phyloP scores from a whole-genome alignment of 1,140 invertebrate species.

The Tribolium castaneum region DNA sequence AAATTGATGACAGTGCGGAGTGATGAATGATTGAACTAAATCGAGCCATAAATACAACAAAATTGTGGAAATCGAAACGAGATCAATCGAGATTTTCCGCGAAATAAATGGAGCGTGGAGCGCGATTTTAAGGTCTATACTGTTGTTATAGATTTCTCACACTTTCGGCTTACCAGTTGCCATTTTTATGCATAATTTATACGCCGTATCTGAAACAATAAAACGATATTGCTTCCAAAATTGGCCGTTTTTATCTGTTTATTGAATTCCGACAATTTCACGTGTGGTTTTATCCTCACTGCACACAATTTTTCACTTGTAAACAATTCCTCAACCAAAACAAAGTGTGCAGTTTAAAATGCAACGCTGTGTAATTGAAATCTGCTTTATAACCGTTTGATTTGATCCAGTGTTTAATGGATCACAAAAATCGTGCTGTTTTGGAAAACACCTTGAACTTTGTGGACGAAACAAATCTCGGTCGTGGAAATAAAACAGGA shows the following conservation, averaged over 20 bases:
- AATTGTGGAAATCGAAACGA: neutral
- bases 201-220: neutral
- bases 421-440: neutral
- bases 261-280: neutral
- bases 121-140: neutral
- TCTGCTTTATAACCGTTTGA: neutral
- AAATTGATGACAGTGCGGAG: neutral
- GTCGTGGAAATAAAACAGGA: neutral
- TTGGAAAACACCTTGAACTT: neutral
- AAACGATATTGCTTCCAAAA: neutral
- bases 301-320: neutral
- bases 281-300: neutral
- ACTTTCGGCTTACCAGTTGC: neutral
- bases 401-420: neutral
- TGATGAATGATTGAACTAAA: neutral
- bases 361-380: neutral
- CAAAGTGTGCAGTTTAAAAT: neutral
- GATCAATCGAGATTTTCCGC: neutral
- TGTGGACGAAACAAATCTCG: neutral
- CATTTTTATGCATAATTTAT: conserved; percentile 8
- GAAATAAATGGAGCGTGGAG: neutral
- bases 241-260: neutral
- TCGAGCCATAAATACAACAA: neutral
- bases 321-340: neutral
- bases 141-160: neutral